Conservation (phyloP, 2,888 invertebrate genomes). For the Protonemura montana region DNA sequence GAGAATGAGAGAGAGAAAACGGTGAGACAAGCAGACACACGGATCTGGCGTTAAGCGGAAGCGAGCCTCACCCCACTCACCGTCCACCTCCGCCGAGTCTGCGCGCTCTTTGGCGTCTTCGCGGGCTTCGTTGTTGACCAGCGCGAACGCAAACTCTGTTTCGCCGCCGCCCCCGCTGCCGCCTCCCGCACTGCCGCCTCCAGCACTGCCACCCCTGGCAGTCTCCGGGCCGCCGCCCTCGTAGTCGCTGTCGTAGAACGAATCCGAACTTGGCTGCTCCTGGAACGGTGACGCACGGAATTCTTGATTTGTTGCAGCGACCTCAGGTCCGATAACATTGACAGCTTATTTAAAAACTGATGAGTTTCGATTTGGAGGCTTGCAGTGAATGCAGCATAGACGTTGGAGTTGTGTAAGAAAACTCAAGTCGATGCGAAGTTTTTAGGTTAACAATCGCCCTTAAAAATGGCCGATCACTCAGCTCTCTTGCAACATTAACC, state of each 20-base stretch:
- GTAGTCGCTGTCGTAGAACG: constrained; percentile 81
- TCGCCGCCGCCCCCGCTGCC: constrained; percentile 50
- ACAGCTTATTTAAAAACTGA: no score
- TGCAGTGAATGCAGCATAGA: no score
- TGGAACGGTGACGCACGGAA: constrained; percentile 54
- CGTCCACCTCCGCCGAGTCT: constrained; percentile 73
- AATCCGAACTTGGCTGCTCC: constrained; percentile 88
- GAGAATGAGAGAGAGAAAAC: no score
- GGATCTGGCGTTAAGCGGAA: constrained; percentile 13
- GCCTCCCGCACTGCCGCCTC: constrained; percentile 60
- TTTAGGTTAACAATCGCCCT: no score
- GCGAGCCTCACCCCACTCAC: constrained; percentile 66
- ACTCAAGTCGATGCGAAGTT: no score
- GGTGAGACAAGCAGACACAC: not conserved
- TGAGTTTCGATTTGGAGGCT: no score
- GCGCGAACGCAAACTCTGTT: not conserved
- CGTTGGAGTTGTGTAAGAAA: no score
- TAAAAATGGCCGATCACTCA: no score
- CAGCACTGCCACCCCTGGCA: constrained; percentile 59
- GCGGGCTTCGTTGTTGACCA: constrained; percentile 55
- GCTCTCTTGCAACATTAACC: no score
- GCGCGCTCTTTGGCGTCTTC: constrained; percentile 60
- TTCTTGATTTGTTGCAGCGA: no score
- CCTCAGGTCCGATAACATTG: no score
- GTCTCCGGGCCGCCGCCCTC: constrained; percentile 56